Evolutionary conservation across 2,797 vertebrate species (phyloP), one percentile per base, ranked within the genome.

Genomic region (Alca torda): DNA sequence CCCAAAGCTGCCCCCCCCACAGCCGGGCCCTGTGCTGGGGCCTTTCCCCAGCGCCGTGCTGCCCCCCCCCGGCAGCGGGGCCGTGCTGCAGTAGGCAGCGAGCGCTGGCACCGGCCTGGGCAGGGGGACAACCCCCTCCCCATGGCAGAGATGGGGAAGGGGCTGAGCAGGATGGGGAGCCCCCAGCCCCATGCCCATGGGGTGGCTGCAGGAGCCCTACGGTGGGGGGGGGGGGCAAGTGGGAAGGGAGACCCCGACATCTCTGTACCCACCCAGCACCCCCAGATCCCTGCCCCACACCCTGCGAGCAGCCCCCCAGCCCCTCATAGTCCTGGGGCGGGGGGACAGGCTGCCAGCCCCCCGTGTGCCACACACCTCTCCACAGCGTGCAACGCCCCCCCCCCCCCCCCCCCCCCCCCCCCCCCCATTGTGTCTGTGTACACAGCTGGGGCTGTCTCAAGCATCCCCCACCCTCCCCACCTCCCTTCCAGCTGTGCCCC

Each of bases 371-470:
- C 79, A 35, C 46, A 11, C 12, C 20, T 7, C 28, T 18, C 23
- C 48, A 19, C 31, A 10, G n/a, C 7, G 3, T n/a, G 43, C 25
- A 23, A 23, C 83, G 86, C 92, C 87, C 87, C 80, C 96, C 92
- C 88, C 95, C 93, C 93, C 83, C 87, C 92, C 87, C 87, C 80
- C 96, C 92, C 88, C 95, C 83, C 87, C 92, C 87, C 87, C 80
- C 96, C 92, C 88, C 95, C 93, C 93, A 59, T 43, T 89, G 94
- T 2, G 0, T 94, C 96, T 88, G 90, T 89, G 60, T 73, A 73
- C 61, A 51, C 75, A 86, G 76, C 90, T 84, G 88, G 41, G 19
- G 76, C 70, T 72, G 59, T 53, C 63, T 68, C 57, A 72, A 75
- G 67, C 68, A 78, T 50, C 45, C 77, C 45, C n/a, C 51, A 19